phyloP scores from a whole-genome alignment of 2,797 vertebrate species.

The Glyptemys insculpta region DNA sequence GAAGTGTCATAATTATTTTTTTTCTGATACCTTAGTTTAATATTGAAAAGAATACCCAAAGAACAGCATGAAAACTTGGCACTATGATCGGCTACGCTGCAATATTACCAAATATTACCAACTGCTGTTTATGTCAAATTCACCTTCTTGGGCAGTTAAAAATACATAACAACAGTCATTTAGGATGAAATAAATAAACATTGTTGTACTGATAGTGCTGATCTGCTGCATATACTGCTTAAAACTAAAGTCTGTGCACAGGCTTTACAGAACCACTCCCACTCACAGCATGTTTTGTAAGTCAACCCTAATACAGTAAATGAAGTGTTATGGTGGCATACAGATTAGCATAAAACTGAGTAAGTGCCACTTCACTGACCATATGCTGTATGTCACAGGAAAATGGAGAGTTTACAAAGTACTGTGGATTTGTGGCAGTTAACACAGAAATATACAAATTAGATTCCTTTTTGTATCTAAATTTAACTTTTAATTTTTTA shows the following conservation, averaged over 20 bases:
- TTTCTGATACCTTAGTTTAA: background rate
- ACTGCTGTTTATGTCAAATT: background rate
- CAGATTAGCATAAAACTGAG: background rate
- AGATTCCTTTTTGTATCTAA: background rate
- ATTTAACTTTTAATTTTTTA: background rate
- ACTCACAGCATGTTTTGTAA: background rate
- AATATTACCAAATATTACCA: background rate
- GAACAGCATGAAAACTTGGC: background rate
- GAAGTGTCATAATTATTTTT: background rate
- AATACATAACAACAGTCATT: background rate
- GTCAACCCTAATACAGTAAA: background rate
- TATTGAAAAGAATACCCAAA: background rate
- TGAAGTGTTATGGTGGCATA: background rate
- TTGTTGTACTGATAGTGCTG: background rate
- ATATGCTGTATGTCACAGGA: background rate
- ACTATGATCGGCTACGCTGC: background rate
- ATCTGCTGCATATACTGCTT: background rate
- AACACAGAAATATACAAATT: background rate
- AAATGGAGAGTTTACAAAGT: background rate
- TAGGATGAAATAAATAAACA: background rate
- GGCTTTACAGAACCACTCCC: background rate
- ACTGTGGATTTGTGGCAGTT: background rate
- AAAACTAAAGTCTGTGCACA: background rate
- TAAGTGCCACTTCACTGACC: background rate
- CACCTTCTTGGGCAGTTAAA: background rate